phyloP scores from a whole-genome alignment of 2,113 vertebrate genomes.

The Channa argus region DNA sequence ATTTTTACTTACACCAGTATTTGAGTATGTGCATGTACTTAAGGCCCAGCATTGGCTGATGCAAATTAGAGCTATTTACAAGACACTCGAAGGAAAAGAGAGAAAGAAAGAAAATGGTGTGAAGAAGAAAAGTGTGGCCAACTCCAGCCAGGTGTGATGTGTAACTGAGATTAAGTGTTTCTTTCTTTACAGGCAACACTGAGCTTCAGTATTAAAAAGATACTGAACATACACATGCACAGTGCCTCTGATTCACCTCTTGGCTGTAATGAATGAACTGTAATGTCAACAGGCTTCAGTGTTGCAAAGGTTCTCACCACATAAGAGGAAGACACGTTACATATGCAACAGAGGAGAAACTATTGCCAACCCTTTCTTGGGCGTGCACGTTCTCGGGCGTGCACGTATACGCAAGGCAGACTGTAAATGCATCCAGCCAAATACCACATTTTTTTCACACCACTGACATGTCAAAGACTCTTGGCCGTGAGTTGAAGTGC shows the following conservation, averaged over 20 bases:
- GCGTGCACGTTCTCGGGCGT: conserved; percentile 3
- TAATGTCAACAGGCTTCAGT: not conserved
- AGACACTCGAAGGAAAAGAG: no score
- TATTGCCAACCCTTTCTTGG: conserved; percentile 12
- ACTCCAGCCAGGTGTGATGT: no score
- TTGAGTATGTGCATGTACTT: no score
- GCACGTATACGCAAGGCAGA: not conserved
- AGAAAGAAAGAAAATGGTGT: no score
- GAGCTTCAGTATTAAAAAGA: not conserved
- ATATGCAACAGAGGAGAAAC: conserved; percentile 15
- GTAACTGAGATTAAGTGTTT: not conserved
- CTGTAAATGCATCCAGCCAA: conserved; percentile 20
- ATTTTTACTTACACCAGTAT: no score
- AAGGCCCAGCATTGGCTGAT: no score
- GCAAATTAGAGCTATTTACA: no score
- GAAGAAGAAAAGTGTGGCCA: no score
- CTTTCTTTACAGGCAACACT: not conserved
- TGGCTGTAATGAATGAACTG: not conserved
- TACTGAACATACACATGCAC: not conserved
- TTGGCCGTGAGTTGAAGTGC: conserved; percentile 43
- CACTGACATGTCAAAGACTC: conserved; percentile 48
- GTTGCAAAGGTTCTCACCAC: conserved; percentile 24
- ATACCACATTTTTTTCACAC: conserved; percentile 17
- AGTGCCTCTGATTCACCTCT: not conserved
- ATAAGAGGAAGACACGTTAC: conserved; percentile 16